These are phyloP conservation scores for Oplegnathus fasciatus DNA, from an alignment of 2,113 vertebrate species.

Conservation along the genomic window DNA sequence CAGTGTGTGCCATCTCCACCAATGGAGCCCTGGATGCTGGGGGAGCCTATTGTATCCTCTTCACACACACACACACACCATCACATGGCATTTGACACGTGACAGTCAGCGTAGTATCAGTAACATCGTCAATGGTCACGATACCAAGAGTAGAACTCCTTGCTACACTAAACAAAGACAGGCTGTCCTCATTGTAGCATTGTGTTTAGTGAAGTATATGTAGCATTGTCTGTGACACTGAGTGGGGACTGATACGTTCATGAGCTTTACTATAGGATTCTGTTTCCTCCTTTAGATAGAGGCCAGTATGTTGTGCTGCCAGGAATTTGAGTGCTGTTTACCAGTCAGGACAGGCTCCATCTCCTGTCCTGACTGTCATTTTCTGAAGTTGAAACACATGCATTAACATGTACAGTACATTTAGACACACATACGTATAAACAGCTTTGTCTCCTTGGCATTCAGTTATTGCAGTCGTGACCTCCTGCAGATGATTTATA, in stretches of 20 bases:
- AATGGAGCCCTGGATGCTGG: slow-evolving; percentile 93
- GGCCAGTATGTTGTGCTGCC: not conserved
- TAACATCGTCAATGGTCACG: not conserved
- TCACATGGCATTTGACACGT: slow-evolving; percentile 7
- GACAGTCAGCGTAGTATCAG: slow-evolving; percentile 4
- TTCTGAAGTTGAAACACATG: not conserved
- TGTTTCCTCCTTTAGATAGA: not conserved
- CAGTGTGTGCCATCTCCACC: slow-evolving; percentile 93
- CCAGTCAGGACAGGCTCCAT: not conserved
- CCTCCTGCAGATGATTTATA: not conserved
- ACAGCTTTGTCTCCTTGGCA: not conserved
- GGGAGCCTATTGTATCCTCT: slow-evolving; percentile 94
- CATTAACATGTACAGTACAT: not conserved
- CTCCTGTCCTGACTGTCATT: not conserved
- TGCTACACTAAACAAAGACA: slow-evolving; percentile 5
- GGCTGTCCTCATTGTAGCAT: not conserved
- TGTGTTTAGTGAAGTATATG: not conserved
- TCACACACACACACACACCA: not conserved
- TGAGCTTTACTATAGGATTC: not conserved
- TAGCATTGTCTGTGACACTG: not conserved
- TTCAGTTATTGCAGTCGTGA: not conserved
- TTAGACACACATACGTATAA: not conserved
- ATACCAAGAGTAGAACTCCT: not conserved
- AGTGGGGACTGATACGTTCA: not conserved
- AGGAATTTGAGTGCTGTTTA: slow-evolving; percentile 2